Conservation (phyloP, 2,113 vertebrate species). For the Noctilio leporinus region DNA sequence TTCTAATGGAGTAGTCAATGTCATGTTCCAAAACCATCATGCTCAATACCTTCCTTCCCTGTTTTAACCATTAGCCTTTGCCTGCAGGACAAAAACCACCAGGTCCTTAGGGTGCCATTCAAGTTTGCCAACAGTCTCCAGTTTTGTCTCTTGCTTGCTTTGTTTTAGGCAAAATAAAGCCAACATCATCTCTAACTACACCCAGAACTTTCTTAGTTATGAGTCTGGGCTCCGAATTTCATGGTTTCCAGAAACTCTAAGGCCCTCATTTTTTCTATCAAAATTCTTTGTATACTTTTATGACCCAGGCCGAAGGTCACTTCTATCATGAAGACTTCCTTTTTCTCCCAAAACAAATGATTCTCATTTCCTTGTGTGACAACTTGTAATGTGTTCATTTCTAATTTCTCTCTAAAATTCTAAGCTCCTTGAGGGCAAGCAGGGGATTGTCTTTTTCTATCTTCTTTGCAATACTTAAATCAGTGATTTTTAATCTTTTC, state of each 20-base stretch:
- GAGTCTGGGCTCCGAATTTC: not conserved
- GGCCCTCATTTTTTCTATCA: not conserved
- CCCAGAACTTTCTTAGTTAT: not conserved
- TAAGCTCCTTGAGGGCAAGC: not conserved
- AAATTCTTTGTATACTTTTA: not conserved
- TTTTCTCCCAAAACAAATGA: not conserved
- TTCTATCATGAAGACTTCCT: not conserved
- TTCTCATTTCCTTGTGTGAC: not conserved
- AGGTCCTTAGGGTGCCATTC: not conserved
- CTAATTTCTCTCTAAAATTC: not conserved
- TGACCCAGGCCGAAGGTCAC: not conserved
- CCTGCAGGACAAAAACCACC: not conserved
- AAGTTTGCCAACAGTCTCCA: not conserved
- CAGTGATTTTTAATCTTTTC: not conserved
- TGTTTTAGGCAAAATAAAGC: not conserved
- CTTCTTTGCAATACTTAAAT: not conserved
- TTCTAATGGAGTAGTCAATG: not conserved
- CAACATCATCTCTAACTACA: not conserved
- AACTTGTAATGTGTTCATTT: not conserved
- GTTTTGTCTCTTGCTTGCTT: not conserved
- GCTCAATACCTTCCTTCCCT: not conserved
- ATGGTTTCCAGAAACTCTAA: not conserved
- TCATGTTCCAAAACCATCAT: not conserved
- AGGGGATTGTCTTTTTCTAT: not conserved
- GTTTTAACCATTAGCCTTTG: not conserved